These are phyloP conservation scores for Phalanger gymnotis DNA, from an alignment of 2,797 vertebrate species.

Conservation along the genomic window DNA sequence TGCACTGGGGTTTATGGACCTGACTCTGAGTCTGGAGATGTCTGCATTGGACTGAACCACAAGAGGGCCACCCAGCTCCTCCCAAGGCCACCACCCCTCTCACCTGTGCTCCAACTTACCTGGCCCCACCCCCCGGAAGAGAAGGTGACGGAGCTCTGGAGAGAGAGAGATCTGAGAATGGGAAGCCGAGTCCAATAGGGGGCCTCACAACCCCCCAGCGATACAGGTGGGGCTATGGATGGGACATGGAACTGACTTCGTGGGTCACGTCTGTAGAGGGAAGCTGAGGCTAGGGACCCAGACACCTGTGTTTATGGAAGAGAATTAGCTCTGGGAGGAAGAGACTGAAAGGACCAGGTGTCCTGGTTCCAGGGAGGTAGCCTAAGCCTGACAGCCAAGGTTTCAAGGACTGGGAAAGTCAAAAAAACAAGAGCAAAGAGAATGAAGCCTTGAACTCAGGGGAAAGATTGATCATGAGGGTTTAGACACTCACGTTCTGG, in stretches of 20 bases:
- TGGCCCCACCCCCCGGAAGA: slow-evolving; percentile 76
- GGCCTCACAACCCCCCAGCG: not conserved
- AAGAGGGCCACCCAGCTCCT: slow-evolving; percentile 51
- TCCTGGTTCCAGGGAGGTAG: not conserved
- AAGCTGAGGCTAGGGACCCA: not conserved
- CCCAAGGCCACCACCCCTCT: slow-evolving; percentile 59
- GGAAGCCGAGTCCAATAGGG: not conserved
- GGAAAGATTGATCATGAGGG: not conserved
- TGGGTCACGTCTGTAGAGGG: not conserved
- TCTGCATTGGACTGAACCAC: slow-evolving; percentile 20
- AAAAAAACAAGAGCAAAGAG: not conserved
- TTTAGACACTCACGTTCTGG: not conserved
- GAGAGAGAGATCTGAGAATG: not conserved
- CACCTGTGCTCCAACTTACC: slow-evolving; percentile 70
- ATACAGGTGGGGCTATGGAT: not conserved
- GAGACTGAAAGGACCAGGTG: not conserved
- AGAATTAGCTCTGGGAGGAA: not conserved
- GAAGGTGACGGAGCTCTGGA: not conserved
- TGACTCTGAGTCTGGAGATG: not conserved
- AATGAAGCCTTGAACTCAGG: not conserved
- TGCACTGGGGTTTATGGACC: not conserved
- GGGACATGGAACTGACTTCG: not conserved
- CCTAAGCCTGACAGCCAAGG: not conserved
- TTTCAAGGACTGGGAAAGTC: not conserved
- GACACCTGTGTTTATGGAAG: not conserved